Conservation (phyloP, 1,140 invertebrate genomes). For the Camponotus pennsylvanicus region DNA sequence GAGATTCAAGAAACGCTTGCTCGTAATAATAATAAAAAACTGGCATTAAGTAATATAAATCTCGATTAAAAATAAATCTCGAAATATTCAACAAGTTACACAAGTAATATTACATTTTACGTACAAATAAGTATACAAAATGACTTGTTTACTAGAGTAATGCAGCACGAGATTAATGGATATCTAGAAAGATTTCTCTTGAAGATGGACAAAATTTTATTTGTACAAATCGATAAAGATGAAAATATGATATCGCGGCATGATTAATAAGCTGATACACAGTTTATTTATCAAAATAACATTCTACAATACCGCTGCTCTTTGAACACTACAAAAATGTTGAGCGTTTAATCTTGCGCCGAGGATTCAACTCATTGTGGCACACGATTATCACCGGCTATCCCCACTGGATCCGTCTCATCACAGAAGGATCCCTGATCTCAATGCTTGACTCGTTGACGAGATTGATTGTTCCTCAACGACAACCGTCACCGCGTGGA, state of each 20-base stretch:
- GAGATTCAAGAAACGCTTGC: conserved; percentile 22
- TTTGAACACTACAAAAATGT: conserved; percentile 18
- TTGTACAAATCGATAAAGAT: background rate
- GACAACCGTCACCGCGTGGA: conserved; percentile 68
- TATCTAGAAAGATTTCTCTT: background rate
- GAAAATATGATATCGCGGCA: background rate
- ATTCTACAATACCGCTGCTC: background rate
- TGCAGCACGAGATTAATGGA: background rate
- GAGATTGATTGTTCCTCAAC: conserved; percentile 74
- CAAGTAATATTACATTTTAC: background rate
- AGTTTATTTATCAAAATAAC: conserved; percentile 31
- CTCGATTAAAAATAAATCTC: background rate
- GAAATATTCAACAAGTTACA: background rate
- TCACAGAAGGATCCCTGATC: conserved; percentile 67
- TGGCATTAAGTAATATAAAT: background rate
- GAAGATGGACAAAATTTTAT: background rate
- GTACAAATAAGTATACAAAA: background rate
- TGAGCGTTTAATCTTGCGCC: conserved; percentile 51
- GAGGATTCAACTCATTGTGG: conserved; percentile 62
- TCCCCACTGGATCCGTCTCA: conserved; percentile 24
- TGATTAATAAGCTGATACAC: background rate
- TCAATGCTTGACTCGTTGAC: conserved; percentile 72
- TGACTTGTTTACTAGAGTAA: background rate
- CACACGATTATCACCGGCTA: conserved; percentile 31
- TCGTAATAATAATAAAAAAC: conserved; percentile 2